Base-by-base conservation (phyloP, 2,113 vertebrate genomes). In the Chlamydotis undulata region DNA sequence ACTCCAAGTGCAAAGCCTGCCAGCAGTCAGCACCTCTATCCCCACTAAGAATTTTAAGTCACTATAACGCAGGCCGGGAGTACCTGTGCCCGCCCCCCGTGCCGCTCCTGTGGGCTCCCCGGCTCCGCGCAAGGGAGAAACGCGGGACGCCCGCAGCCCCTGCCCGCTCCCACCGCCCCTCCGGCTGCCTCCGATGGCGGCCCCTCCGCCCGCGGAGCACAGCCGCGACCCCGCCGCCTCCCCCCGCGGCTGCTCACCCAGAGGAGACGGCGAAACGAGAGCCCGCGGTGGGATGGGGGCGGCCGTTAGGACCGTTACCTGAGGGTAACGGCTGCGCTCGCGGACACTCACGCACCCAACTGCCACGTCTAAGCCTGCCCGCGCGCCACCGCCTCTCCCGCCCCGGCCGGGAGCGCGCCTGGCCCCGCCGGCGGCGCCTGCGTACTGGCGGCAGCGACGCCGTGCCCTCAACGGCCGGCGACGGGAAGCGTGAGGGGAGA, bases 281-380 rank as follows among this genome's bases (percentile, higher is more conserved):
- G 23, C 24, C 29, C 24, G 29, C 8, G 29, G 15, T 2, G 45
- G 4, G 41, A 43, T 43, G 41, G 41, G 41, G 41, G 41, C 41
- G 41, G 41, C 55, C 33, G 70, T 16, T 6, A 6, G 16, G 8
- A 29, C 56, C 22, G 73, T 56, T 50, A 70, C 41, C 64, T 35
- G 87, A 43, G 41, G 41, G 41, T 10, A 43, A 43, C 41, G 41
- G 41, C 41, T 43, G 41, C 41, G 47, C 47, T 8, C 7, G 52
- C 4, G 11, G 11, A 16, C 84, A 19, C 73, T 7, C 73, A 4
- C 55, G 28, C 57, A 23, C 57, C 31, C 88, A 1, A 90, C 10
- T 90, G 88, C 88, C 88, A 84, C 88, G 88, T 84, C 88, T 55
- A 21, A 77, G 29, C 23, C 55, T 16, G 70, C 14, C 35, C 41